phyloP scores from a whole-genome alignment of 1,140 invertebrate genomes.

The Micrasema minimum region DNA sequence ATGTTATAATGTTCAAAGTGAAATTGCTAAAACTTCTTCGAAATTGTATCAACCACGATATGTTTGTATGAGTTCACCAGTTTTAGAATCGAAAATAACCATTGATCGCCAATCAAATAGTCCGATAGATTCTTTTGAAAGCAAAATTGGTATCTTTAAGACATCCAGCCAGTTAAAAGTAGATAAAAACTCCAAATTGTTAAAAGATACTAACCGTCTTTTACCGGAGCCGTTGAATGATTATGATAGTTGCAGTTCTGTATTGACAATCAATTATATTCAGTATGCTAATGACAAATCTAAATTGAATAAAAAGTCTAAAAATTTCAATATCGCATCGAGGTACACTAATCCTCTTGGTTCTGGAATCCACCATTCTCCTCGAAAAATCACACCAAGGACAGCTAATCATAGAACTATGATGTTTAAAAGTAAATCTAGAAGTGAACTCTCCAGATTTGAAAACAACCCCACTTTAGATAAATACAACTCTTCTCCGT shows the following conservation, averaged over 20 bases:
- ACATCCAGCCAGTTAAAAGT: neutral
- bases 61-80: neutral
- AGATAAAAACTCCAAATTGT: neutral
- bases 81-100: neutral
- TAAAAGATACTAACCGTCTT: neutral
- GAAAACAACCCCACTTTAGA: neutral
- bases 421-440: neutral
- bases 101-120: neutral
- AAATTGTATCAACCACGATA: too few relatives aligned
- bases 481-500: neutral
- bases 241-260: conserved; percentile 47
- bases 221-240: conserved; percentile 23
- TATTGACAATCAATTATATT: conserved; percentile 48
- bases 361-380: conserved; percentile 9
- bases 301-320: conserved; percentile 33
- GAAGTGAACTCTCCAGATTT: neutral
- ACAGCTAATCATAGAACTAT: neutral
- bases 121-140: neutral
- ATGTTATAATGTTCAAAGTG: too few relatives aligned
- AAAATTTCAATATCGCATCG: conserved; percentile 4
- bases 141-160: neutral
- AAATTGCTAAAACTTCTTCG: too few relatives aligned
- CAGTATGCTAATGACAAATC: conserved; percentile 41
- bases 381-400: conserved; percentile 1
- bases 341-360: neutral